A percentile compares a stretch with the other conserved stretches of the same genome.
Evolutionary conservation across 2,888 invertebrate species (phyloP).

Genomic region (Ethmia dodecea): DNA sequence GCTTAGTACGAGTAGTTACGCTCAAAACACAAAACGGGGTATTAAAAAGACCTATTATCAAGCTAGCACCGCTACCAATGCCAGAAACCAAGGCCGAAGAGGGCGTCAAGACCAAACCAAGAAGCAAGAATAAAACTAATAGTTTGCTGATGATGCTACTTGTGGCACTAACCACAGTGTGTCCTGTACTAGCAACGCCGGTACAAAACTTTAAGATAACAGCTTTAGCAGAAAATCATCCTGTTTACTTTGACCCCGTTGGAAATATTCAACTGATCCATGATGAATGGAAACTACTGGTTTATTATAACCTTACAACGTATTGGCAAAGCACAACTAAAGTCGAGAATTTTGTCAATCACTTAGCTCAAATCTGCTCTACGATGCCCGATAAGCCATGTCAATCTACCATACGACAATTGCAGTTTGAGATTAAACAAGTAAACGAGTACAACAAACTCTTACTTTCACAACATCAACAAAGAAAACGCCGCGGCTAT

Average conservation of each 20-base stretch:
- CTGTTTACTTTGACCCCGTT: conserved; percentile 15
- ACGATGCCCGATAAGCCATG: neutral
- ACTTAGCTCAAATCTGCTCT: neutral
- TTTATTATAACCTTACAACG: conserved; percentile 14
- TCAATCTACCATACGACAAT: no score
- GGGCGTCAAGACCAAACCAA: neutral
- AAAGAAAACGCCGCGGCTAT: no score
- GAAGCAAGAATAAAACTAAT: neutral
- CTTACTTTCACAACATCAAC: no score
- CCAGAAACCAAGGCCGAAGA: neutral
- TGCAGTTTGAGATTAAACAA: no score
- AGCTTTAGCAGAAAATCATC: no score
- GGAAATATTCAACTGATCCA: conserved; percentile 11
- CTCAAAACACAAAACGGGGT: conserved; percentile 13
- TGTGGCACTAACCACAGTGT: neutral
- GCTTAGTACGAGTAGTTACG: conserved; percentile 14
- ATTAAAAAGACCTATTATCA: conserved; percentile 12
- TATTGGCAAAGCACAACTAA: conserved; percentile 11
- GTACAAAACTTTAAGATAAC: no score
- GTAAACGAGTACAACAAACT: no score
- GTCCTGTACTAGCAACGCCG: conserved; percentile 1
- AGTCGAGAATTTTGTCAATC: no score
- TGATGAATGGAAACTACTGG: conserved; percentile 15
- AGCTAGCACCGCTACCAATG: conserved; percentile 10
- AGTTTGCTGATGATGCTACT: no score